Evolutionary conservation across 2,888 invertebrate genomes (phyloP).

Genomic region (Leptodirus hochenwartii): DNA sequence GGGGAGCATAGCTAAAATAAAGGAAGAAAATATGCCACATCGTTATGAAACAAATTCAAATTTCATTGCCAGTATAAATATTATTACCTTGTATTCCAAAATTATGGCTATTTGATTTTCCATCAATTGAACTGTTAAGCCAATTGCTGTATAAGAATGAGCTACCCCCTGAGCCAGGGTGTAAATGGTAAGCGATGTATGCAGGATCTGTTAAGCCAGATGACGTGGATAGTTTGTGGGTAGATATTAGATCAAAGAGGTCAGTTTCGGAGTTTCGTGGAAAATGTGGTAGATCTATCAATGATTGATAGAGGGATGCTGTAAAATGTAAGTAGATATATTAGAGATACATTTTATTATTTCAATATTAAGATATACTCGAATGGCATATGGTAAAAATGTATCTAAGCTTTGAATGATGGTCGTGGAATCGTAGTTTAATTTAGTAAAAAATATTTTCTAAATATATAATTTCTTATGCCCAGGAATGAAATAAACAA

Average conservation of each 20-base stretch:
- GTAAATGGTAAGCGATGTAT: constrained; percentile 15
- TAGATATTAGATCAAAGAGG: too few relatives aligned
- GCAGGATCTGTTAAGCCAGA: background rate
- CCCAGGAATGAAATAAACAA: background rate
- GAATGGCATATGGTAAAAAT: background rate
- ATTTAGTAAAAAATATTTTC: background rate
- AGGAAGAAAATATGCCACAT: too few relatives aligned
- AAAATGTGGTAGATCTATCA: constrained; percentile 21
- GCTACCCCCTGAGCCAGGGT: constrained; percentile 17
- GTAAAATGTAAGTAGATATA: constrained; percentile 9
- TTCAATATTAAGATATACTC: constrained; percentile 5
- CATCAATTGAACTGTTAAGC: constrained; percentile 20
- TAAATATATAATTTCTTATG: too few relatives aligned
- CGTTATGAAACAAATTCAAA: too few relatives aligned
- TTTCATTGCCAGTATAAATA: too few relatives aligned
- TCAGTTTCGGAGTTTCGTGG: constrained; percentile 13
- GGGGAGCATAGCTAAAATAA: too few relatives aligned
- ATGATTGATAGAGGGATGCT: constrained; percentile 22
- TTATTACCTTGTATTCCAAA: constrained; percentile 45
- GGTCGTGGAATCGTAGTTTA: too few relatives aligned
- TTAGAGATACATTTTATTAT: constrained; percentile 5
- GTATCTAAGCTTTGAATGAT: background rate
- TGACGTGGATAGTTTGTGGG: too few relatives aligned
- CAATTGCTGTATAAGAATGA: constrained; percentile 24
- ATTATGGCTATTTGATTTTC: constrained; percentile 27